These are phyloP conservation scores for Eupsilia transversa DNA, from an alignment of 2,888 invertebrate species.

Conservation along the genomic window DNA sequence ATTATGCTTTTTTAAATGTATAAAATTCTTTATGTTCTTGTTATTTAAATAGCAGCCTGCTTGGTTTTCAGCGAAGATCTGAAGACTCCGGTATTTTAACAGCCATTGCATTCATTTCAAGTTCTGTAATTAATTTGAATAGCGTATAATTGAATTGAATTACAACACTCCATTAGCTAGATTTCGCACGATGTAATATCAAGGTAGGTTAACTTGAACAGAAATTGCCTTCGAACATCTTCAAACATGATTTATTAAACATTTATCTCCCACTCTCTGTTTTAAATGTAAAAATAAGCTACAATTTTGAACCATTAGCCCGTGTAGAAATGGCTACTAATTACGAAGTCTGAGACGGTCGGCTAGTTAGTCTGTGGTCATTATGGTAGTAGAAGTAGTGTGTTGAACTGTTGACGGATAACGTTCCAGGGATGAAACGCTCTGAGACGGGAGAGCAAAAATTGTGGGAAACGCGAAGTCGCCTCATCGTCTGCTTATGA, in stretches of 20 bases:
- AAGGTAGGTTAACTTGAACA: conserved; percentile 17
- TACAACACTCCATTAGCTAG: conserved; percentile 34
- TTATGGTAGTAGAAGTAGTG: conserved; percentile 59
- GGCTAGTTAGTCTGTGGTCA: conserved; percentile 57
- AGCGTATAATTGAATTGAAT: conserved; percentile 31
- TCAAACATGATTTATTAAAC: conserved; percentile 27
- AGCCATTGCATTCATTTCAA: not conserved
- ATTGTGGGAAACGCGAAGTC: conserved; percentile 3
- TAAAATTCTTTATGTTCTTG: not conserved
- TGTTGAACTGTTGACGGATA: conserved; percentile 65
- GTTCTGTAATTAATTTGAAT: conserved; percentile 22
- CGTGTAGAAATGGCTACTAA: conserved; percentile 71
- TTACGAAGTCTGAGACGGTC: conserved; percentile 69
- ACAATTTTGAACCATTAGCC: conserved; percentile 68
- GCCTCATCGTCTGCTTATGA: not conserved
- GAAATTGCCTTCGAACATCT: conserved; percentile 31
- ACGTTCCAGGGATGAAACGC: conserved; percentile 72
- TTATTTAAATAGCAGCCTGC: not conserved
- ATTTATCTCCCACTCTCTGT: conserved; percentile 22
- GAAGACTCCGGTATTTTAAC: not conserved
- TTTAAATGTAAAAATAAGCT: conserved; percentile 53
- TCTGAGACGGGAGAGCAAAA: conserved; percentile 59
- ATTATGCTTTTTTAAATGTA: not conserved
- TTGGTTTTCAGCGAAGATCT: not conserved
- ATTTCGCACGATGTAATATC: conserved; percentile 33